A percentile compares a stretch with the other conserved stretches of the same genome.
These are phyloP conservation scores for Magallana ariakensis DNA, from an alignment of 1,140 invertebrate species.

Conservation along the genomic window DNA sequence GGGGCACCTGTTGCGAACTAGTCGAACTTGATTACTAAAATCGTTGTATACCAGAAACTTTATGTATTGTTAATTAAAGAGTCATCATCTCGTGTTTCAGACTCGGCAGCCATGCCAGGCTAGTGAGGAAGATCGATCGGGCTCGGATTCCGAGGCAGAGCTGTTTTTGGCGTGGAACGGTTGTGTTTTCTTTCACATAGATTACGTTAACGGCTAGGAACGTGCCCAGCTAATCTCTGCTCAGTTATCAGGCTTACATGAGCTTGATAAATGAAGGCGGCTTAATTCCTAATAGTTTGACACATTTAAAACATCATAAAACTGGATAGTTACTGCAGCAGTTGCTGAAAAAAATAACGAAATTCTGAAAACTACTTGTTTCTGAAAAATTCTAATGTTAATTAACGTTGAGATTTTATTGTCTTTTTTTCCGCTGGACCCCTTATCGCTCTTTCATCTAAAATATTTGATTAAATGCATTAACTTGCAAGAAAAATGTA, in stretches of 20 bases:
- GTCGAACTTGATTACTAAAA: constrained; percentile 20
- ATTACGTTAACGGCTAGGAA: constrained; percentile 16
- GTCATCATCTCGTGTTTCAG: constrained; percentile 22
- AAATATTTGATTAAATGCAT: constrained; percentile 37
- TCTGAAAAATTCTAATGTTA: neutral
- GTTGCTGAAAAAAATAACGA: neutral
- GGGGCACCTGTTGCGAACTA: constrained; percentile 17
- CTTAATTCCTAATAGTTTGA: constrained; percentile 2
- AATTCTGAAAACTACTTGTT: neutral
- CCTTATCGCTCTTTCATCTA: constrained; percentile 15
- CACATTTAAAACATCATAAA: constrained; percentile 23
- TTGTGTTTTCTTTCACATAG: constrained; percentile 16
- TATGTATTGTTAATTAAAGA: constrained; percentile 36
- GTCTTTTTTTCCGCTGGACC: neutral
- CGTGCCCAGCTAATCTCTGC: constrained; percentile 19
- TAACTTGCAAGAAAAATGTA: constrained; percentile 26
- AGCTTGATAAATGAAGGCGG: constrained; percentile 30
- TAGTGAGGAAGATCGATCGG: constrained; percentile 22
- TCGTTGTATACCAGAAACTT: constrained; percentile 16
- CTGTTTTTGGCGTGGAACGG: constrained; percentile 3
- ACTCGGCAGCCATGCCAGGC: constrained; percentile 6
- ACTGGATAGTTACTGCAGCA: neutral
- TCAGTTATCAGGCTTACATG: constrained; percentile 8
- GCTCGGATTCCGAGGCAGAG: constrained; percentile 13
- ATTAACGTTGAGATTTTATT: neutral